Conservation (phyloP, 2,888 invertebrate genomes). For the Phyllotreta cruciferae region DNA sequence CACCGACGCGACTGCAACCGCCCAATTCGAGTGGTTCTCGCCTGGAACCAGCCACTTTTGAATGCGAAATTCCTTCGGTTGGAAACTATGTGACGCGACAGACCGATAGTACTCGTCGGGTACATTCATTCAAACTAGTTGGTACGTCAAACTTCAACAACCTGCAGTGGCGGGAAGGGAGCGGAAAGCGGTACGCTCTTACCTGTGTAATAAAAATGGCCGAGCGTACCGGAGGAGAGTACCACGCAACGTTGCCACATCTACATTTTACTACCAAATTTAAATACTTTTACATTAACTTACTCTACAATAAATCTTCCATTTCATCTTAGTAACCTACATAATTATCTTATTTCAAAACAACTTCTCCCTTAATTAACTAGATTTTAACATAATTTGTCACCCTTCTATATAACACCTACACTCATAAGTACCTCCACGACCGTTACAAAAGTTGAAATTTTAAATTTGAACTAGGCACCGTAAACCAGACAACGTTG, state of each 20-base stretch:
- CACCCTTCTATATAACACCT: too few species aligned
- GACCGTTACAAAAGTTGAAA: too few species aligned
- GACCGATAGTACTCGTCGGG: constrained; percentile 31
- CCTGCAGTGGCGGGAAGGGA: constrained; percentile 38
- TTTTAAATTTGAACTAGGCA: neutral
- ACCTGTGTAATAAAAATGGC: constrained; percentile 42
- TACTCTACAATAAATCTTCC: too few species aligned
- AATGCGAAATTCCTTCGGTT: constrained; percentile 10
- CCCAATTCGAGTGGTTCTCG: neutral
- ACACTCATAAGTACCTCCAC: too few species aligned
- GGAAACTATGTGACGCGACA: constrained; percentile 37
- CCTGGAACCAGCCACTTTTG: neutral
- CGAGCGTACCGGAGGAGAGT: constrained; percentile 32
- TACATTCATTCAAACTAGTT: constrained; percentile 47
- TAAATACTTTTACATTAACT: neutral
- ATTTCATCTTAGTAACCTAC: too few species aligned
- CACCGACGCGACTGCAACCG: too few species aligned
- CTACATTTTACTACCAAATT: neutral
- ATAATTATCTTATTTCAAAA: too few species aligned
- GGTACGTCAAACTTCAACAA: constrained; percentile 45
- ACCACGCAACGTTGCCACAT: constrained; percentile 12
- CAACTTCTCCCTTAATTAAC: too few species aligned
- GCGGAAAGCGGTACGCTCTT: constrained; percentile 41
- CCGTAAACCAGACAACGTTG: neutral
- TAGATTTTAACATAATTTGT: too few species aligned